Base-by-base conservation (phyloP, 2,113 vertebrate genomes). In the Myotis lucifugus region DNA sequence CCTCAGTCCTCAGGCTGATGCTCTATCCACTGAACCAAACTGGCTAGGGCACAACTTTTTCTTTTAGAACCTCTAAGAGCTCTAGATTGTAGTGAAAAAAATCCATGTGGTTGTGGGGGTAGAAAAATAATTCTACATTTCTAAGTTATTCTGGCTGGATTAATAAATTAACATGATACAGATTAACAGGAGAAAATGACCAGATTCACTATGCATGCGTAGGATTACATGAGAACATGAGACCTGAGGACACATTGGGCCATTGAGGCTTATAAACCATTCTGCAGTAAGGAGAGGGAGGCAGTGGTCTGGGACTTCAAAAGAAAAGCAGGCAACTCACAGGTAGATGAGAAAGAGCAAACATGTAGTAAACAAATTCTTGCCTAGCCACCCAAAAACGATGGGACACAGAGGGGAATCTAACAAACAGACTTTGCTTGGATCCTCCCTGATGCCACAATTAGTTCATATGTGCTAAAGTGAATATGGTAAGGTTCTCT, bases 1-100 rank as follows among this genome's bases (percentile, higher is more conserved):
- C 23, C 56, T 25, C 8, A 25, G 19, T 23, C 56, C 9, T 25
- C 23, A 59, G 56, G 56, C 23, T 23, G 25, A 59, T 59, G 56
- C 56, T 59, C 9, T 59, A 25, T 59, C 56, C 9, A 59, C 46
- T 46, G 46, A 46, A 46, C 46, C 56, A 54, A 54, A 54, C 52
- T 25, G 56, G 23, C 23, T 59, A 4, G 56, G 23, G 7, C 78
- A 89, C 42, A 54, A 9, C 13, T 4, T 78, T 73, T 91, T 18
- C 27, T 85, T 81, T 91, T 32, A 37, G 15, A 77, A 86, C 8
- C 46, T 29, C 79, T 74, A 61, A 73, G 12, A 8, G 54, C 56
- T 73, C 27, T 96, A 86, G 27, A 89, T 67, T 91, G 32, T 88
- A 52, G 40, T 64, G 61, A 17, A 73, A 73, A 32, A 74, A 64